Evolutionary conservation across 2,113 vertebrate genomes (phyloP), one percentile per base, ranked within the genome.

Genomic region (Ciconia boyciana): DNA sequence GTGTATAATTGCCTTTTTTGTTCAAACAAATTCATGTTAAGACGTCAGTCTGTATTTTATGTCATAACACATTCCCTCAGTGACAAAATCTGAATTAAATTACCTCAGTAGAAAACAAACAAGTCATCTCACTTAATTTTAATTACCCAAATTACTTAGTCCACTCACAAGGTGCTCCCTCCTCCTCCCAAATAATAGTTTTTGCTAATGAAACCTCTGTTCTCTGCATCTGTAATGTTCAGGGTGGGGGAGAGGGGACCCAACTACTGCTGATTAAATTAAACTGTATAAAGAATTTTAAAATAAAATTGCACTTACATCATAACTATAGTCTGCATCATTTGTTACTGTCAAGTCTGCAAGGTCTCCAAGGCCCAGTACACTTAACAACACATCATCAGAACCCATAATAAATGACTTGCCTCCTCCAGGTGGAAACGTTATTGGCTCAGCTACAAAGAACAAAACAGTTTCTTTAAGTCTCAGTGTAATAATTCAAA

Each of bases 291-390:
- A 97, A 95, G 79, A 97, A 97, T 96, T 98, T 96, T 83, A 96
- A 98, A 98, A 98, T 97, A 97, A 98, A 98, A 97, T 96, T 95
- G 90, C 93, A 98, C 99, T 99, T 98, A 99, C 99, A 97, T 99
- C 99, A 87, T 99, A 99, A 98, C 99, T 99, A 98, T 99, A 99
- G 97, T 99, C 99, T 85, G 99, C 98, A 97, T 99, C 99, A 98
- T 99, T 99, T 97, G 99, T 98, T 97, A 99, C 99, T 58, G 99
- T 99, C 98, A 99, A 99, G 98, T 99, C 99, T 91, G 99, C 99
- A 94, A 99, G 98, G 98, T 99, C 99, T 92, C 99, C 99, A 97
- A 99, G 97, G 96, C 99, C 99, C 98, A 99, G 98, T 94, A 99
- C 99, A 97, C 99, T 99, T 98, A 99, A 99, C 97, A 99, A 95